Conservation (phyloP, 2,888 invertebrate genomes). For the Apeira syringaria region DNA sequence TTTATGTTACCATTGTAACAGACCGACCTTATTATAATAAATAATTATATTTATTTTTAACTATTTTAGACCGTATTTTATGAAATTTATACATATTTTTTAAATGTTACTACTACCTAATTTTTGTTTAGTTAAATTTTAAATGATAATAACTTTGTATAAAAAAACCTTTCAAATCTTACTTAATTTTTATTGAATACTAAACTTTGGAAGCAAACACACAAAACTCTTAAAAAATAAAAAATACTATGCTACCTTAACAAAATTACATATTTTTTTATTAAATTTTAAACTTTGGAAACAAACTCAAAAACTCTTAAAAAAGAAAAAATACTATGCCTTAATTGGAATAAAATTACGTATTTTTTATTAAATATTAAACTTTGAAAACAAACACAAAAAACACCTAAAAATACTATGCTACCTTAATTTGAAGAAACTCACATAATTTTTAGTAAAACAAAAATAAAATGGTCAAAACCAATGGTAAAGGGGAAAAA, state of each 20-base stretch:
- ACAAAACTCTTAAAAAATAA: neutral
- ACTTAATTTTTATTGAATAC: neutral
- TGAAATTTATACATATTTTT: neutral
- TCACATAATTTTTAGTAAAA: no score
- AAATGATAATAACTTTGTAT: neutral
- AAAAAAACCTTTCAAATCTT: neutral
- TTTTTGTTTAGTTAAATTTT: neutral
- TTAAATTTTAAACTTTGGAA: neutral
- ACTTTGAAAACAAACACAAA: neutral
- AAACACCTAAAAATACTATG: neutral
- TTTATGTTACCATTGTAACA: neutral
- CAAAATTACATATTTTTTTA: neutral
- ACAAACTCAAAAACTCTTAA: no score
- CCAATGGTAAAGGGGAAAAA: no score
- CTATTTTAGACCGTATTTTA: neutral
- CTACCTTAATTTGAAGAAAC: no score
- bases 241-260: neutral
- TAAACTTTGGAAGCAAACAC: neutral
- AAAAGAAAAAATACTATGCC: no score
- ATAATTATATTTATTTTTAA: neutral
- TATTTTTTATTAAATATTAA: neutral
- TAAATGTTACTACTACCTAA: neutral
- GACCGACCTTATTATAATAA: neutral
- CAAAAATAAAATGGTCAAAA: no score
- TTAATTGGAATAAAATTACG: no score